A percentile compares a stretch with the other conserved stretches of the same genome.
These are phyloP conservation scores for Ispidina picta DNA, from an alignment of 2,797 vertebrate species.

Conservation along the genomic window DNA sequence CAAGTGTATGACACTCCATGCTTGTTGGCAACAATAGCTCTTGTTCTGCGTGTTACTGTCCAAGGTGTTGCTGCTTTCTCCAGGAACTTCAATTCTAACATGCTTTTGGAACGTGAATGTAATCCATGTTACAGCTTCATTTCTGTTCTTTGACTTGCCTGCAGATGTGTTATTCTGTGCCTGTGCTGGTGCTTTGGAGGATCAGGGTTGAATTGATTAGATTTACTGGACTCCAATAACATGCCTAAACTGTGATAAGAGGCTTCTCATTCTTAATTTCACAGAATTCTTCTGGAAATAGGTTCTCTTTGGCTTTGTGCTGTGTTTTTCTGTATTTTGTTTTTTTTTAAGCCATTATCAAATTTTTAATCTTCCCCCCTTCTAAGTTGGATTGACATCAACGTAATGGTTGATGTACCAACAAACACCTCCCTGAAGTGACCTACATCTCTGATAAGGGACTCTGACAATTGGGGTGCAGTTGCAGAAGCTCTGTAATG, in stretches of 20 bases:
- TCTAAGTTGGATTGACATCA: background rate
- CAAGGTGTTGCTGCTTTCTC: background rate
- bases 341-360: background rate
- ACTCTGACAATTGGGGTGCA: background rate
- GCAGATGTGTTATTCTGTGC: background rate
- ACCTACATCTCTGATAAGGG: background rate
- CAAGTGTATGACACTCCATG: background rate
- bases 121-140: accelerated
- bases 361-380: accelerated
- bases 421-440: background rate
- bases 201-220: background rate
- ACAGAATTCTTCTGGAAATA: background rate
- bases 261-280: background rate
- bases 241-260: background rate
- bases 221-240: background rate
- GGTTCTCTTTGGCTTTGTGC: background rate
- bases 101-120: background rate
- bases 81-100: background rate
- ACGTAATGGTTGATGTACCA: background rate
- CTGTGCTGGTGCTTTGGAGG: background rate
- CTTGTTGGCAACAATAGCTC: accelerated
- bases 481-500: background rate
- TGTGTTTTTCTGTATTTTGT: background rate
- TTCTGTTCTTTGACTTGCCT: background rate
- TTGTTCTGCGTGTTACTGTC: background rate